phyloP scores from a whole-genome alignment of 2,113 vertebrate species.

The Anguilla rostrata region DNA sequence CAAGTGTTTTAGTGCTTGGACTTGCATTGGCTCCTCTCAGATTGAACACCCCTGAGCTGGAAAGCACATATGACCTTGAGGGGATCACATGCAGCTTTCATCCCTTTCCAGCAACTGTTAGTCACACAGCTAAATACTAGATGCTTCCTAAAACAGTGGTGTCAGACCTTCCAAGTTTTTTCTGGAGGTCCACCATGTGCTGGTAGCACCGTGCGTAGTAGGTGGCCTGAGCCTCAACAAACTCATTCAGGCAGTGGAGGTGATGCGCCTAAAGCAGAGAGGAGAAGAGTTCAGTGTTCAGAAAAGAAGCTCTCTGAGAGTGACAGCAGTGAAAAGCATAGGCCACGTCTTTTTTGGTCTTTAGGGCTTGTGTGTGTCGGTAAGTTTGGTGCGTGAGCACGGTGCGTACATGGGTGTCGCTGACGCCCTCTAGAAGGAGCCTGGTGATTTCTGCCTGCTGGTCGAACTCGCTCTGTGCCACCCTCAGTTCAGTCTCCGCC shows the following conservation, averaged over 20 bases:
- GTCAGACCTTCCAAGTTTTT: conserved; percentile 93
- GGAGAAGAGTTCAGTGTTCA: neutral
- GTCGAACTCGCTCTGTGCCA: conserved; percentile 96
- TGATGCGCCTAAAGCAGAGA: conserved; percentile 83
- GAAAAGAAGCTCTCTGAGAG: neutral
- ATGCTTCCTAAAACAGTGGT: neutral
- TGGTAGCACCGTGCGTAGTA: conserved; percentile 97
- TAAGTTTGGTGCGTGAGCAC: neutral
- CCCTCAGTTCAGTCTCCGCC: conserved; percentile 93
- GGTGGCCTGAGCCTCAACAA: conserved; percentile 94
- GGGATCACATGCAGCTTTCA: neutral
- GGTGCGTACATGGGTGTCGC: conserved; percentile 91
- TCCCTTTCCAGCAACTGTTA: neutral
- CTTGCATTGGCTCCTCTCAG: too few species aligned
- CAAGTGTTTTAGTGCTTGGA: too few species aligned
- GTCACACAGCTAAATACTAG: neutral
- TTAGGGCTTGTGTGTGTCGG: neutral
- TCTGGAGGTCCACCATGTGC: conserved; percentile 96
- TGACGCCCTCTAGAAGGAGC: conserved; percentile 91
- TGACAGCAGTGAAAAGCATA: too few species aligned
- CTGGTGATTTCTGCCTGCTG: conserved; percentile 95
- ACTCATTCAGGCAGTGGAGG: conserved; percentile 92
- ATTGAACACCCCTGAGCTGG: neutral
- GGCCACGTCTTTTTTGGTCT: too few species aligned
- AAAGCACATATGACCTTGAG: neutral